Evolutionary conservation across 2,113 vertebrate species (phyloP), one percentile per base, ranked within the genome.

Genomic region (Hystrix brachyura): DNA sequence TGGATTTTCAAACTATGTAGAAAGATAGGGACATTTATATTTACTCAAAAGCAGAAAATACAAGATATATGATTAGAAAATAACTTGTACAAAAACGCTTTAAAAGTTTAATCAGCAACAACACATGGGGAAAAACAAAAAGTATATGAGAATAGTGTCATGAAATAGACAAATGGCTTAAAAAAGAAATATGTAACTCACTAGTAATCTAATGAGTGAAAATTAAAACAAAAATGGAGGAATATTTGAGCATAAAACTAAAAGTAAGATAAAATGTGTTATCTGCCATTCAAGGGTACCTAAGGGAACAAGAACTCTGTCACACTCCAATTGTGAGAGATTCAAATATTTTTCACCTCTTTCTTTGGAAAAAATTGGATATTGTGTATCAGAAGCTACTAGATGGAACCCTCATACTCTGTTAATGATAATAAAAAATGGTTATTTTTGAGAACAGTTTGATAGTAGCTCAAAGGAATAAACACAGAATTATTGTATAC

Each of bases 21-120:
- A 94, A 92, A 94, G 74, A 25, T 64, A 81, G 46, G 13, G 21
- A 64, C 32, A 34, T 23, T 29, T 46, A 19, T 78, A 82, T n/a
- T 60, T 2, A 10, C 8, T 9, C 17, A 18, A 85, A 71, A 90
- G 21, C 0, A 32, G 38, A 62, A 93, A 59, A 80, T 60, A n/a
- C 1, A 88, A 29, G 5, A 74, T 19, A 81, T 72, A 38, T 62
- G 8, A 89, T 32, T 78, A 12, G 34, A 14, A 85, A 89, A 65
- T 25, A 80, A 23, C 46, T 72, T 72, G 17, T 57, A 86, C 2
- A 67, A n/a, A 91, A 84, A 29, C 23, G 84, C 7, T 82, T 69
- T 29, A 79, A 91, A 91, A 92, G 0, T 80, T 94, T 76, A 78
- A 69, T 79, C 65, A 91, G 69, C 7, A 72, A 15, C 62, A 95